Percentiles rank a stretch among this genome's conserved stretches.
These are phyloP conservation scores for Herpetotheres cachinnans DNA, from an alignment of 2,113 vertebrate genomes.

Conservation along the genomic window DNA sequence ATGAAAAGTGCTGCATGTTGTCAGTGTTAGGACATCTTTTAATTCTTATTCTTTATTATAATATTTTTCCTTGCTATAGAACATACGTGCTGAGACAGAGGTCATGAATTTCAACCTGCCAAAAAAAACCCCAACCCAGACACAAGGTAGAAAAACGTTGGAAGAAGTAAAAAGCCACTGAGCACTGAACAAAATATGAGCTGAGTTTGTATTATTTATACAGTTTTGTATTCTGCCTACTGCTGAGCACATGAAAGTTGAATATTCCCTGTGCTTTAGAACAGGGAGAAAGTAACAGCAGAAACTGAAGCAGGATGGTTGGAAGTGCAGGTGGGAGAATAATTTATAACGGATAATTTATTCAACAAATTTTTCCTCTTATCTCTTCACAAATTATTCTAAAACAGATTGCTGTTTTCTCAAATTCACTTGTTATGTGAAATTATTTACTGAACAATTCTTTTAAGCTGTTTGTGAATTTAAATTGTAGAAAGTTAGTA, in stretches of 20 bases:
- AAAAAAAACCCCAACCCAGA: not conserved
- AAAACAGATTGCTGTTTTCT: conserved; percentile 62
- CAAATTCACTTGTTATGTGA: conserved; percentile 60
- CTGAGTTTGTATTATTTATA: conserved; percentile 51
- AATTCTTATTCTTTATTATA: conserved; percentile 7
- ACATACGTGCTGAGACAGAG: not conserved
- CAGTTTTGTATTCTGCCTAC: conserved; percentile 69
- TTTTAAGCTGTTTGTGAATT: conserved; percentile 62
- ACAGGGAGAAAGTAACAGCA: conserved; percentile 43
- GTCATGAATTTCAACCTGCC: not conserved
- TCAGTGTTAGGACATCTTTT: not conserved
- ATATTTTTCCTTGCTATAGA: not conserved
- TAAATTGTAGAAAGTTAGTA: conserved; percentile 13
- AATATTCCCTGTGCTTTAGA: conserved; percentile 53
- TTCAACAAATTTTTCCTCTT: conserved; percentile 57
- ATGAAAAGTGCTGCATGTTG: not conserved
- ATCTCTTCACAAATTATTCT: conserved; percentile 44
- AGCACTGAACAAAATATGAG: conserved; percentile 12
- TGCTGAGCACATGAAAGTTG: conserved; percentile 64
- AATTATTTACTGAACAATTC: conserved; percentile 67
- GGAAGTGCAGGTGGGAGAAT: conserved; percentile 60
- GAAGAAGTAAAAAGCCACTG: conserved; percentile 16
- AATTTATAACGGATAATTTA: conserved; percentile 61
- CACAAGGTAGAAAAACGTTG: not conserved
- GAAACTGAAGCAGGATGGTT: conserved; percentile 64